Base-by-base conservation (phyloP, 2,113 vertebrate species). In the Etheostoma cragini region DNA sequence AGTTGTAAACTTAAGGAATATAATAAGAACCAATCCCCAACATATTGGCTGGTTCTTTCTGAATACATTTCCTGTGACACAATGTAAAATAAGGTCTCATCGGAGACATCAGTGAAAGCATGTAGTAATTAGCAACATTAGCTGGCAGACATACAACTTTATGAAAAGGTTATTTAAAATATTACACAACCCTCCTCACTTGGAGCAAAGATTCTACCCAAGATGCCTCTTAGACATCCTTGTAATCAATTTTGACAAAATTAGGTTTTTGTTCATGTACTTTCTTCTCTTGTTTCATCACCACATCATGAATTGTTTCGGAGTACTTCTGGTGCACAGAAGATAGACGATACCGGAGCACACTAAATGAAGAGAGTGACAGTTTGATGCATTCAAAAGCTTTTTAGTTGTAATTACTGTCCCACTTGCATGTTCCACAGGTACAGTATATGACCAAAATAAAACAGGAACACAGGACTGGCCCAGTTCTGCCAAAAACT, bases 401-500 rank as follows among this genome's bases (percentile, higher is more conserved):
- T 77, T 87, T 75, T 88, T 79, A 58, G 65, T 76, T 78, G 63
- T 79, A 65, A 89, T 86, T 86, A 84, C 52, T 90, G 89, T 87
- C 86, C 86, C 76, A 91, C 76, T 93, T 92, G 76, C 89, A 76
- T 75, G 69, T 56, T 84, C 68, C 65, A 83, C 71, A 86, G 80
- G 81, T 86, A 78, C 57, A 74, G 70, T 56, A 83, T 63, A 66
- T 87, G 88, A 67, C 76, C 72, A 82, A 90, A 90, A 86, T 93
- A 92, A 81, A 83, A 84, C 68, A 72, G 53, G 66, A 71, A 65
- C 72, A 84, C 81, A 87, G 72, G 65, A 64, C 50, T 90, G 84
- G 75, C 92, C 94, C 75, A 86, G 85, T 89, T 94, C 91, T 94
- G 92, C 88, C 92, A 92, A 72, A 71, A 69, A 94, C 71, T 62